A percentile compares a stretch with the other conserved stretches of the same genome.
phyloP scores from a whole-genome alignment of 1,140 invertebrate species.

The Tigriopus japonicus region DNA sequence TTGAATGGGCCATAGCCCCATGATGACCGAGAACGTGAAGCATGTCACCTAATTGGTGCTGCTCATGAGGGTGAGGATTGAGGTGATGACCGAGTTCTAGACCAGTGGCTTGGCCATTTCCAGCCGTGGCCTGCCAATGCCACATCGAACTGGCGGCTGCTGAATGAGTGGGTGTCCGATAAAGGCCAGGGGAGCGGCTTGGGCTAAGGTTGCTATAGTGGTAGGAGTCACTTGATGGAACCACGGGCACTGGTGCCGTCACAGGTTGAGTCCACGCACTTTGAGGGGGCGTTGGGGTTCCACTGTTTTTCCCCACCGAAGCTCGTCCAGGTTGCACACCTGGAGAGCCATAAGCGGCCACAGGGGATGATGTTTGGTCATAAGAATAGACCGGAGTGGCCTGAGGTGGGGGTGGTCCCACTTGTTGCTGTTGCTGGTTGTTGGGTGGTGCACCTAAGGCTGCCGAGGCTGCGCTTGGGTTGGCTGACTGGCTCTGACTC shows the following conservation, averaged over 20 bases:
- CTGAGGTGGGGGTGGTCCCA: no score
- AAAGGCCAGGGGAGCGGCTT: neutral
- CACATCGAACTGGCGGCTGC: constrained; percentile 5
- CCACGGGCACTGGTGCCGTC: no score
- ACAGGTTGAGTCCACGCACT: neutral
- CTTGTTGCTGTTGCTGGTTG: neutral
- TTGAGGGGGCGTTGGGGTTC: constrained; percentile 5
- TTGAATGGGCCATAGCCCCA: neutral
- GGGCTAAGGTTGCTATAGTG: constrained; percentile 12
- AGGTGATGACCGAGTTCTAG: neutral
- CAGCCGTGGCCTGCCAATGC: constrained; percentile 2
- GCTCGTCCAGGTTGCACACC: neutral
- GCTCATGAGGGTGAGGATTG: neutral
- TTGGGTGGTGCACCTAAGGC: neutral
- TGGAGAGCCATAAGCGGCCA: constrained; percentile 1
- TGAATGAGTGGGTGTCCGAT: neutral
- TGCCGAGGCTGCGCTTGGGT: neutral
- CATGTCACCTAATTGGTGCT: constrained; percentile 11
- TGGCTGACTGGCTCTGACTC: neutral
- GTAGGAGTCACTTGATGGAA: neutral
- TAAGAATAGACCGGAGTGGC: neutral
- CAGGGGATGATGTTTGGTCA: constrained; percentile 9
- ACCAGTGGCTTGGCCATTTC: neutral
- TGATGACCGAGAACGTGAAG: neutral
- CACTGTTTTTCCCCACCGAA: neutral